These are phyloP conservation scores for Antedon bifida DNA, from an alignment of 35 echinoderm and acorn worm species.

Conservation along the genomic window DNA sequence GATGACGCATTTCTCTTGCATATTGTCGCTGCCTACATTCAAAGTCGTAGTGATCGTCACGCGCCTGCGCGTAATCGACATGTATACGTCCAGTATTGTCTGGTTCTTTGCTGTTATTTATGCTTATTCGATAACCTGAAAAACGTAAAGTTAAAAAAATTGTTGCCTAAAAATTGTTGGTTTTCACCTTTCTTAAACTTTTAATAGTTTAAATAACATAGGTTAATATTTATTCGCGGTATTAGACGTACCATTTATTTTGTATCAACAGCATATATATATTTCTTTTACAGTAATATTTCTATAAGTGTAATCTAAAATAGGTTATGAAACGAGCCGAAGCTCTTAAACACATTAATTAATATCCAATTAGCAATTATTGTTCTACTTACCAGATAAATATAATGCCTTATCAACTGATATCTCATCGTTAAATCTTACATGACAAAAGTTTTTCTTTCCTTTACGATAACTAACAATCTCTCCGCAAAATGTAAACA, in stretches of 20 bases:
- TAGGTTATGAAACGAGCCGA: too few species aligned
- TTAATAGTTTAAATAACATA: too few species aligned
- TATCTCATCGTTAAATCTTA: constrained; percentile 28
- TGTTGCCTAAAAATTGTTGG: neutral
- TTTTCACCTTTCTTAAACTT: too few species aligned
- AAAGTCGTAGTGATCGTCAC: constrained; percentile 52
- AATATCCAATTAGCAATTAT: neutral
- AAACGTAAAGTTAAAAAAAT: neutral
- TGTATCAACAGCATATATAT: neutral
- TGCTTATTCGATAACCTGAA: constrained; percentile 33
- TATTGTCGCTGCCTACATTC: constrained; percentile 34
- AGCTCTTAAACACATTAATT: neutral
- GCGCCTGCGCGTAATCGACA: constrained; percentile 44
- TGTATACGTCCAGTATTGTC: constrained; percentile 27
- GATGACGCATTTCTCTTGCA: constrained; percentile 11
- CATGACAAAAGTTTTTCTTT: constrained; percentile 41
- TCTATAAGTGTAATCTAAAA: too few species aligned
- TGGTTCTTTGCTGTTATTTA: constrained; percentile 14
- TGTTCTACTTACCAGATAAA: constrained; percentile 35
- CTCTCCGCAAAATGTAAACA: constrained; percentile 35
- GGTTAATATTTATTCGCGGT: neutral
- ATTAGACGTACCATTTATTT: too few species aligned
- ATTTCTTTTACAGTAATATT: too few species aligned
- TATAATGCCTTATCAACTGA: constrained; percentile 38
- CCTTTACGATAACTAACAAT: constrained; percentile 24